Conservation (phyloP, 2,888 invertebrate genomes). For the Brachycybe producta region DNA sequence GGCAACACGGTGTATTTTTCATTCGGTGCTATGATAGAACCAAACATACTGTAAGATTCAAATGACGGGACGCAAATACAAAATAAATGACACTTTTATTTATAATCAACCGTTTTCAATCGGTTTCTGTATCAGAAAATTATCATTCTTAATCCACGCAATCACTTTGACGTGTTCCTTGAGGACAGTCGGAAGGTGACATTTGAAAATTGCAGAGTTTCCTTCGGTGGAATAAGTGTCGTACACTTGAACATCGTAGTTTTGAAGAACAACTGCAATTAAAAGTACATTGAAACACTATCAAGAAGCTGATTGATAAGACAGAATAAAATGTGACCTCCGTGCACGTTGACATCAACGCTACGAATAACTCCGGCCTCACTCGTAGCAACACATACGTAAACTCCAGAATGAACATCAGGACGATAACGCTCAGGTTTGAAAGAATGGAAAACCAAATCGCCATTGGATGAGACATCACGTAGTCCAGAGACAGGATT, state of each 20-base stretch:
- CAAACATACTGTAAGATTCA: too few relatives aligned
- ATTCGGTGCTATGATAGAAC: slow-evolving; percentile 6
- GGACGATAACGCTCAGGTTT: background rate
- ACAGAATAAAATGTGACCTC: slow-evolving; percentile 4
- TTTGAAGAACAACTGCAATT: slow-evolving; percentile 28
- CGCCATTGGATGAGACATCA: background rate
- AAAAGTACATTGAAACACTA: too few relatives aligned
- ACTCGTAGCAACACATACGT: background rate
- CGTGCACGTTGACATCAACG: slow-evolving; percentile 6
- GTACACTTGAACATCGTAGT: slow-evolving; percentile 34
- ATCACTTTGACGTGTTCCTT: slow-evolving; percentile 74
- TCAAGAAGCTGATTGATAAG: too few relatives aligned
- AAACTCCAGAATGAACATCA: slow-evolving; percentile 4
- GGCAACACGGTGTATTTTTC: slow-evolving; percentile 19
- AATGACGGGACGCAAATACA: too few relatives aligned
- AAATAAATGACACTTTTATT: too few relatives aligned
- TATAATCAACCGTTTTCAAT: too few relatives aligned
- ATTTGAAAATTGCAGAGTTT: slow-evolving; percentile 41
- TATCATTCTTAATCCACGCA: slow-evolving; percentile 67
- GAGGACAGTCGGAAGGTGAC: slow-evolving; percentile 76
- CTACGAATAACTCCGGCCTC: slow-evolving; percentile 5
- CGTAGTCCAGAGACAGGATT: background rate
- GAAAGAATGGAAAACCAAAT: background rate
- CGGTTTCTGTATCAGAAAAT: slow-evolving; percentile 23
- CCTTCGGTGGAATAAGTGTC: slow-evolving; percentile 35